A percentile compares a stretch with the other conserved stretches of the same genome.
Evolutionary conservation across 2,888 invertebrate genomes (phyloP).

Genomic region (Erebia aethiops): DNA sequence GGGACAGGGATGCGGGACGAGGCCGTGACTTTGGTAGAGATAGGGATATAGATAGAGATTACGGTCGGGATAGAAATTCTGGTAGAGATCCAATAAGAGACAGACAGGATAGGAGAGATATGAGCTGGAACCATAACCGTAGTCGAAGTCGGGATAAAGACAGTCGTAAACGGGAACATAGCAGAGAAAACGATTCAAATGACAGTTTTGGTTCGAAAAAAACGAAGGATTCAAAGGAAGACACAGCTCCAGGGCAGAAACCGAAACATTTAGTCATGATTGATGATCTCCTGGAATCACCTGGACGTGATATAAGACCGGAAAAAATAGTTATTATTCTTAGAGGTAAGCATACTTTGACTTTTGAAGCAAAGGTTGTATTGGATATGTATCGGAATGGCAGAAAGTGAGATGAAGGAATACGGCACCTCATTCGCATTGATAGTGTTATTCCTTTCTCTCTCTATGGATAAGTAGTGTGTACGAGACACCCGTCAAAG

Average conservation of each 20-base stretch:
- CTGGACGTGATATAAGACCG: constrained; percentile 91
- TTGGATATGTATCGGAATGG: no score
- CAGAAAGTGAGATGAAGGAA: no score
- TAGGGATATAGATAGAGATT: constrained; percentile 43
- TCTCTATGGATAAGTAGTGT: no score
- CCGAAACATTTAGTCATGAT: constrained; percentile 83
- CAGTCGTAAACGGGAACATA: constrained; percentile 62
- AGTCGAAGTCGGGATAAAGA: constrained; percentile 66
- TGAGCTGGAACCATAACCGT: constrained; percentile 51
- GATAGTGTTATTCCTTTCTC: no score
- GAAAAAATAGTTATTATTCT: constrained; percentile 92
- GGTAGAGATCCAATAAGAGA: constrained; percentile 51
- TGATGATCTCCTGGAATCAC: constrained; percentile 91
- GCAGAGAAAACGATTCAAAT: constrained; percentile 60
- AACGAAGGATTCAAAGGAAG: constrained; percentile 47
- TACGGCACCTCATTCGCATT: no score
- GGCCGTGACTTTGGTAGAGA: constrained; percentile 48
- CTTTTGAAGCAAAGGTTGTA: not conserved
- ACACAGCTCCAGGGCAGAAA: constrained; percentile 35
- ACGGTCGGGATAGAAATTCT: constrained; percentile 48
- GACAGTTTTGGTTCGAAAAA: constrained; percentile 51
- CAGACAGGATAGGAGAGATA: constrained; percentile 48
- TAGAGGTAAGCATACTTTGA: constrained; percentile 79
- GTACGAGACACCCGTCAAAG: no score
- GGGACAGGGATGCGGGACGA: constrained; percentile 51